Evolutionary conservation across 2,888 invertebrate species (phyloP).

Genomic region (Sinhomidia bicolor): DNA sequence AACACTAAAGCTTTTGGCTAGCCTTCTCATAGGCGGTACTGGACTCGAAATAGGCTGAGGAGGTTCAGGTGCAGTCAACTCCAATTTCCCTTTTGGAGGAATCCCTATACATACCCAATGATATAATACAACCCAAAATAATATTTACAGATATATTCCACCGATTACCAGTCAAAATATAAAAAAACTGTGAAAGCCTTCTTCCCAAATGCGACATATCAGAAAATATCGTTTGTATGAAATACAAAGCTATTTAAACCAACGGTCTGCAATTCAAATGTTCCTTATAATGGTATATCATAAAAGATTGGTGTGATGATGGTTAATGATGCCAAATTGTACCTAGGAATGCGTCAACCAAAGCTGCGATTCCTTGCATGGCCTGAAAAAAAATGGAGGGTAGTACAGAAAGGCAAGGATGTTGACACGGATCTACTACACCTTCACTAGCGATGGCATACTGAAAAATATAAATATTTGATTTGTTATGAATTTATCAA

Average conservation of each 20-base stretch:
- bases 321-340: slow-evolving; percentile 75
- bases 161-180: slow-evolving; percentile 27
- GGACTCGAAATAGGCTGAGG: slow-evolving; percentile 79
- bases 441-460: slow-evolving; percentile 91
- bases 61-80: slow-evolving; percentile 62
- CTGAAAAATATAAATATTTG: slow-evolving; percentile 63
- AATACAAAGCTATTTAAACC: slow-evolving; percentile 17
- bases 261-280: not conserved
- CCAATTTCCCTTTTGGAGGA: slow-evolving; percentile 73
- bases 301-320: not conserved
- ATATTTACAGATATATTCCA: slow-evolving; percentile 46
- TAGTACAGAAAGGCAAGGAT: slow-evolving; percentile 91
- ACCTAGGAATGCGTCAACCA: slow-evolving; percentile 98
- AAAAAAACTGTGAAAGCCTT: slow-evolving; percentile 54
- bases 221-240: slow-evolving; percentile 2
- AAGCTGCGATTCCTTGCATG: slow-evolving; percentile 94
- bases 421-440: slow-evolving; percentile 92
- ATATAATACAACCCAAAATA: slow-evolving; percentile 58
- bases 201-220: slow-evolving; percentile 43
- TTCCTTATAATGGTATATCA: not conserved
- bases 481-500: not conserved
- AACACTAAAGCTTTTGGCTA: slow-evolving; percentile 96
- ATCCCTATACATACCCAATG: slow-evolving; percentile 75
- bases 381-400: slow-evolving; percentile 96
- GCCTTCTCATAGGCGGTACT: slow-evolving; percentile 90